Base-by-base conservation (phyloP, 2,888 invertebrate species). In the Agonopterix subpropinquella region DNA sequence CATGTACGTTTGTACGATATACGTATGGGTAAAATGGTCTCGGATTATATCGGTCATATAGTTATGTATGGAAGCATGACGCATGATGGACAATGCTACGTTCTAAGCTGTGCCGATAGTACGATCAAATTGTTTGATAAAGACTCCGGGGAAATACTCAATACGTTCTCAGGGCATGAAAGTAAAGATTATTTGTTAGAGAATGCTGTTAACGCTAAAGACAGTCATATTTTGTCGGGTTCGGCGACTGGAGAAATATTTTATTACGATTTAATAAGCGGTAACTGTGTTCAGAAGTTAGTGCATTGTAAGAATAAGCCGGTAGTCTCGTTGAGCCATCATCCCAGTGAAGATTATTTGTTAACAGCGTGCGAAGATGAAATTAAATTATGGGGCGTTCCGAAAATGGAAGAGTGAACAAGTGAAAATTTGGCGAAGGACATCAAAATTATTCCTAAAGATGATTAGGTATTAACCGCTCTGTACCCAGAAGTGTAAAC, bases 1-100 rank as follows among this genome's bases (percentile, higher is more conserved):
- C 93, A 93, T 64, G 90, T 96, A 9, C 68, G 99, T 10, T 85
- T 94, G 53, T 99, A 99, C 73, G 99, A 99, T 82, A 90, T 99
- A 45, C 89, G 99, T 47, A 92, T 93, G 57, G 98, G 98, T 0
- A 92, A 93, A 70, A 89, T 98, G 73, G 90, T 91, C 49, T 90
- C 93, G 1, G 98, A 99, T 80, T 95, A 93, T 71, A 90, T 98
- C 47, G 97, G 96, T 56, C 92, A 95, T 91, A 89, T 98, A 2
- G 90, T 98, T 1, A 96, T 96, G 0, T 95, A 92, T 68, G 94
- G 95, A 1, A 92, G 90, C 53, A 91, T 98, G 61, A 98, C 98
- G 0, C 92, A 94, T 59, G 99, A 99, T 77, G 96, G 95, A 0
- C 98, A 98, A 68, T 99, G 99, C 70, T 89, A 96, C 53, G 87